phyloP scores from a whole-genome alignment of 2,113 vertebrate genomes.

The Gopherus evgoodei region DNA sequence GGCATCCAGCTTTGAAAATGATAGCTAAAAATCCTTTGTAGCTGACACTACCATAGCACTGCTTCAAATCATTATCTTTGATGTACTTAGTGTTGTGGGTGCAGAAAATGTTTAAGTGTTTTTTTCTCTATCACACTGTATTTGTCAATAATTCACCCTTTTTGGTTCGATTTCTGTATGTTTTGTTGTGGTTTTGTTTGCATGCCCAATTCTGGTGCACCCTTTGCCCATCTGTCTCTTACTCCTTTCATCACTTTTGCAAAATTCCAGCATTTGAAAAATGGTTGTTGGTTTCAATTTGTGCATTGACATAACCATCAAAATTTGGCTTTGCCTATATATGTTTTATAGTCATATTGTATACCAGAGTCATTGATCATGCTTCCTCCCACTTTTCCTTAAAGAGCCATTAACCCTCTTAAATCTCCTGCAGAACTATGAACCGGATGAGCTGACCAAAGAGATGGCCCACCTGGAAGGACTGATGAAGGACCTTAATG shows the following conservation, averaged over 20 bases:
- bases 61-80: neutral
- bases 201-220: neutral
- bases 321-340: neutral
- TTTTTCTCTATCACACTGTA: neutral
- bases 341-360: neutral
- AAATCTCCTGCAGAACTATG: slow-evolving; percentile 89
- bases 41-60: neutral
- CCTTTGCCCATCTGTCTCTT: neutral
- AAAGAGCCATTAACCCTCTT: slow-evolving; percentile 77
- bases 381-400: neutral
- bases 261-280: neutral
- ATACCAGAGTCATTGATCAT: neutral
- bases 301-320: rapidly evolving
- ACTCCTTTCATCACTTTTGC: neutral
- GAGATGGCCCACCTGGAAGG: slow-evolving; percentile 99
- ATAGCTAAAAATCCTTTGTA: neutral
- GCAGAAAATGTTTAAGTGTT: neutral
- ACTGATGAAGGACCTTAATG: slow-evolving; percentile 99
- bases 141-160: neutral
- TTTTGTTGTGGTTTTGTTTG: neutral
- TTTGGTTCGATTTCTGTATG: neutral
- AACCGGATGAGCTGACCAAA: slow-evolving; percentile 98
- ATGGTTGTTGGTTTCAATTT: neutral
- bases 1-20: neutral
- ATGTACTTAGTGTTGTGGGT: neutral